A percentile compares a stretch with the other conserved stretches of the same genome.
Evolutionary conservation across 2,113 vertebrate species (phyloP).

Genomic region (Trogon melanurus): DNA sequence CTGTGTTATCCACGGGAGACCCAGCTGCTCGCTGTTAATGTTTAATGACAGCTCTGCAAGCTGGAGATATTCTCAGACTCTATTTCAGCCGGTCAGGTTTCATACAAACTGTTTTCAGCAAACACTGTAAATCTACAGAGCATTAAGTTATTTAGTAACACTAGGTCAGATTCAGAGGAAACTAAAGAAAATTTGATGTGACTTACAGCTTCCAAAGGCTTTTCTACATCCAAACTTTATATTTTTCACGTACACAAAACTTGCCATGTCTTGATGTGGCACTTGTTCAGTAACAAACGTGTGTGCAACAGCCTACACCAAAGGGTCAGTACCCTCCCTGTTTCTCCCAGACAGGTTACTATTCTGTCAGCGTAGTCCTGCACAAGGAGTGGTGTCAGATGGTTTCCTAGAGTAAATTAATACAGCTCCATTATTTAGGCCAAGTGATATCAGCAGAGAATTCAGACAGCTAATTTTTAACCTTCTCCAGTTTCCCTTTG

Average conservation of each 20-base stretch:
- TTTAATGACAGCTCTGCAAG: constrained; percentile 48
- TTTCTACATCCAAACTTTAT: neutral
- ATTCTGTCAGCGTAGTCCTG: neutral
- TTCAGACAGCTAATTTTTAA: constrained; percentile 53
- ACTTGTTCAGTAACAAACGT: neutral
- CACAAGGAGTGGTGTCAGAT: neutral
- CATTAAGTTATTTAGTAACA: neutral
- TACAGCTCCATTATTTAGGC: constrained; percentile 5
- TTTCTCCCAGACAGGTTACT: neutral
- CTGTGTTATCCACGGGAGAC: neutral
- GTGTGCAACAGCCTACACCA: neutral
- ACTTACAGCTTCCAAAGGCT: neutral
- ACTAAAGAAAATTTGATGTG: neutral
- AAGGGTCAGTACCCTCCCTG: fast-evolving
- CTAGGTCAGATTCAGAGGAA: neutral
- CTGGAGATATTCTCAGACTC: constrained; percentile 20
- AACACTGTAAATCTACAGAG: neutral
- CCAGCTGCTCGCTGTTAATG: constrained; percentile 18
- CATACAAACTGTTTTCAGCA: neutral
- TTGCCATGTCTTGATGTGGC: neutral
- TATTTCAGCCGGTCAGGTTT: constrained; percentile 4
- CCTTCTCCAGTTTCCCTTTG: constrained; percentile 16
- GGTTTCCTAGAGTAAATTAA: constrained; percentile 21
- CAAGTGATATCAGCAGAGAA: constrained; percentile 39
- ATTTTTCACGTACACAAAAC: neutral